These are phyloP conservation scores for Hetaerina titia DNA, from an alignment of 2,888 invertebrate genomes.

Conservation along the genomic window DNA sequence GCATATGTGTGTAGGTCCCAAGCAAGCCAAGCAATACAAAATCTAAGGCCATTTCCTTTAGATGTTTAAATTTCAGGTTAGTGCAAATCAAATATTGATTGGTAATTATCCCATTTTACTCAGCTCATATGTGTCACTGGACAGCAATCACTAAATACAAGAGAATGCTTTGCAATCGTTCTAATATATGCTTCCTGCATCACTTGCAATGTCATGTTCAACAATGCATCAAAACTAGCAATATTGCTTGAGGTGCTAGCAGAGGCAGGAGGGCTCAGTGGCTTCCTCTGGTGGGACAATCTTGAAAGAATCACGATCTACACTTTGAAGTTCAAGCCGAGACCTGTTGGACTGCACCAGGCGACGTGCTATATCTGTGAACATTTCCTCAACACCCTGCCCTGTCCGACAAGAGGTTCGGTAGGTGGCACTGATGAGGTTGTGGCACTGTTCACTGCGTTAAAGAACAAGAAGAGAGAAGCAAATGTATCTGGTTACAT, in stretches of 20 bases:
- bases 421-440: slow-evolving; percentile 91
- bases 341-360: slow-evolving; percentile 89
- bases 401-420: slow-evolving; percentile 94
- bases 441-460: slow-evolving; percentile 93
- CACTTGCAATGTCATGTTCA: neutral
- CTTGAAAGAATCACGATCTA: slow-evolving; percentile 79
- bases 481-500: neutral
- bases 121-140: neutral
- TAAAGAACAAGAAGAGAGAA: slow-evolving; percentile 65
- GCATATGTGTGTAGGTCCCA: neutral
- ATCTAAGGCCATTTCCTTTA: neutral
- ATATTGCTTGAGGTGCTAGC: slow-evolving; percentile 70
- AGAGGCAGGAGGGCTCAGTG: slow-evolving; percentile 74
- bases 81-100: neutral
- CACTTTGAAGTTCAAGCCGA: slow-evolving; percentile 88
- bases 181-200: neutral
- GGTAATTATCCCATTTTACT: neutral
- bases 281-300: slow-evolving; percentile 73
- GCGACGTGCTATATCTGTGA: slow-evolving; percentile 90
- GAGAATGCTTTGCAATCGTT: neutral
- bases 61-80: neutral
- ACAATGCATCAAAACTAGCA: neutral
- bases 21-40: neutral
- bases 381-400: slow-evolving; percentile 93
- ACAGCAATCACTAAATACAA: neutral